Base-by-base conservation (phyloP, 2,888 invertebrate genomes). In the Allygus modestus region DNA sequence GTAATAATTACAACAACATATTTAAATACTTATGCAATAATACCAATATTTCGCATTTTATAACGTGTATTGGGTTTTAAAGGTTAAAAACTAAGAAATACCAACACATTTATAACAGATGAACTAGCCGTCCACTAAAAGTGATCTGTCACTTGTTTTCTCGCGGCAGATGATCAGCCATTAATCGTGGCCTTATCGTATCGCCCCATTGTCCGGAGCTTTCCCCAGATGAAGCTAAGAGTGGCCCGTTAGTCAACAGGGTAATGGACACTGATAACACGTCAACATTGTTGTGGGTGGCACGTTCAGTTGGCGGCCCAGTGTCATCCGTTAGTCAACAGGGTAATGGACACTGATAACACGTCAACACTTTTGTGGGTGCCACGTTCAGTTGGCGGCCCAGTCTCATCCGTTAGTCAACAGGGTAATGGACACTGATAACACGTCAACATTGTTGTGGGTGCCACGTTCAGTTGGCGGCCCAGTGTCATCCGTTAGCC, bases 211-310 rank as follows among this genome's bases (percentile, higher is more conserved):
- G 58, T 58, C 58, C 58, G 23, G 51, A 58, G 58, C 58, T 58
- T 58, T 58, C 58, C 58, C 58, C 58, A 58, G 58, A 58, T 58
- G 58, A 58, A 15, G 23, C 58, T 15, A 46, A 15, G 58, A 58
- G 58, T 58, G 23, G 58, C 58, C 58, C 58, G 58, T 58, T 58
- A 58, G 58, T 58, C 58, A 58, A 58, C 58, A 58, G 23, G 58
- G 58, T 58, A 58, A 58, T 58, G 58, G 58, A 58, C 58, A 58
- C 58, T 58, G 58, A 58, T 58, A 58, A 58, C 46, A 46, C 58
- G 58, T 58, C 58, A 46, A 15, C 58, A 23, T 2, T 58, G 58
- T 20, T 58, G 58, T 58, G 26, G 31, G 31, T 31, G 28, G n/a
- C 31, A 65, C 65, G 65, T 65, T 31, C 31, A 9, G 28, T 65